Evolutionary conservation across 2,888 invertebrate species (phyloP).

Genomic region (Kryphioiulus occultus): DNA sequence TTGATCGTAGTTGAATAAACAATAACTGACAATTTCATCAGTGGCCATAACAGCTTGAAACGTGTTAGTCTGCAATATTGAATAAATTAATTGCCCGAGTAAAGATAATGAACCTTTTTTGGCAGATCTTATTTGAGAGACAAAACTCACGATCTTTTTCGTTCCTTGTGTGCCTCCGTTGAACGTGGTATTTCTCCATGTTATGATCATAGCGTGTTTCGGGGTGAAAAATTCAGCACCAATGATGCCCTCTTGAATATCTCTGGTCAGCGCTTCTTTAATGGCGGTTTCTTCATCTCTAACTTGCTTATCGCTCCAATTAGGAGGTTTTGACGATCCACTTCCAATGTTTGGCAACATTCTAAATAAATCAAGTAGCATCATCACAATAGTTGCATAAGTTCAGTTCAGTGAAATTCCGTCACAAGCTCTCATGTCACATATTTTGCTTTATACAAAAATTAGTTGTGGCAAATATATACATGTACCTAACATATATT

Average conservation of each 20-base stretch:
- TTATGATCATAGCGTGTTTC: constrained; percentile 86
- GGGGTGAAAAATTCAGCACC: constrained; percentile 91
- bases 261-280: constrained; percentile 85
- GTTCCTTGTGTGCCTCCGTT: constrained; percentile 71
- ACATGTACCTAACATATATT: constrained; percentile 65
- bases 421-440: too few relatives aligned
- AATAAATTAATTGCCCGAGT: constrained; percentile 37
- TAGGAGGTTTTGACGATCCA: background rate
- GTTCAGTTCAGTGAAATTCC: too few relatives aligned
- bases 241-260: constrained; percentile 84
- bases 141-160: constrained; percentile 49
- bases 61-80: constrained; percentile 79
- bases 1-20: constrained; percentile 91
- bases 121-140: background rate
- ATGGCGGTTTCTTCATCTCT: constrained; percentile 62
- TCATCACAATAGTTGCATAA: too few relatives aligned
- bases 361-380: constrained; percentile 24
- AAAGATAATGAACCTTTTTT: too few relatives aligned
- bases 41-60: constrained; percentile 94
- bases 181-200: constrained; percentile 97
- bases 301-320: constrained; percentile 42
- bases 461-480: background rate
- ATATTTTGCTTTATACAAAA: too few relatives aligned
- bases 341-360: constrained; percentile 49
- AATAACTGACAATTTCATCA: constrained; percentile 92